Evolutionary conservation across 35 echinoderm and acorn worm species (phyloP), one percentile per base, ranked within the genome.

Genomic region (Stichopus chloronotus): DNA sequence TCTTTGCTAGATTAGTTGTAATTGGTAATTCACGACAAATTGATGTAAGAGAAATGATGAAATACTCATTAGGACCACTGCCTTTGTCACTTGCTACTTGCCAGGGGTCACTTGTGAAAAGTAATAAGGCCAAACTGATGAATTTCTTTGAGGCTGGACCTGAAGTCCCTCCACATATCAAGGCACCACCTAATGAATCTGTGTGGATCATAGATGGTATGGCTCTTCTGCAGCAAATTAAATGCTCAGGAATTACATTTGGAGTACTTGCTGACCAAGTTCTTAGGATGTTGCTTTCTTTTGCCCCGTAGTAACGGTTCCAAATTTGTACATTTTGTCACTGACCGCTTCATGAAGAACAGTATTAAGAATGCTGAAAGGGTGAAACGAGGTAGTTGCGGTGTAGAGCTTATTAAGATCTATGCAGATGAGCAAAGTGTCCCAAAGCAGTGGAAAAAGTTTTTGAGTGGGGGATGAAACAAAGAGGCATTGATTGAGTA

Each of bases 291-390:
- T 43, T 93, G 8, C 16, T 93, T 9, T 81, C 9, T 9, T 16
- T 12, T 9, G 25, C 24, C 30, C 13, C 12, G 5, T 13, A 14
- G 24, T 53, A 20, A 81, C 52, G 53, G 53, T 52, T 43, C 78
- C 7, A 81, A 22, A 53, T 22, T 30, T 22, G 13, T 81, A 13
- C 20, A 93, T 76, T 93, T 93, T 87, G 81, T 93, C 7, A 52
- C 60, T 17, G 82, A 93, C 63, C 84, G 5, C 72, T 93, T 86
- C 55, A 60, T 63, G 21, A 10, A 8, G 19, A 63, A 22, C 21
- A 93, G 92, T 80, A 93, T 93, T 8, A 86, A 93, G 54, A 72
- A 69, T 93, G 80, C 81, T 53, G 82, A 93, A 85, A 63, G 92
- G 53, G 76, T 17, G 5, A 8, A 43, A 17, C 59, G 80, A 25